These are phyloP conservation scores for Crocodylus rhombifer DNA, from an alignment of 2,797 vertebrate species.

Conservation along the genomic window DNA sequence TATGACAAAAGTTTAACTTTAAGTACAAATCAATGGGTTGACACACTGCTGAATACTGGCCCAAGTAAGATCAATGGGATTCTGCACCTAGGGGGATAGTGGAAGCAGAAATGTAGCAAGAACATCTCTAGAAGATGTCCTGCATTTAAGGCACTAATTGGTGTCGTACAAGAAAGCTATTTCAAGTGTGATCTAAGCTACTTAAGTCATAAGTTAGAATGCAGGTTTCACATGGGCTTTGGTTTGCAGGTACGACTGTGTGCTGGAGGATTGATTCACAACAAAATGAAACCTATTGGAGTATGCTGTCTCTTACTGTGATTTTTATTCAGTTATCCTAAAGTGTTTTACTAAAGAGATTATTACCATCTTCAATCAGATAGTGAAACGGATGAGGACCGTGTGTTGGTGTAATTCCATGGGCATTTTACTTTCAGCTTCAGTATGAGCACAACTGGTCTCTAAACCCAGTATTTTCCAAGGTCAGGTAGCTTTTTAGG, in stretches of 20 bases:
- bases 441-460: neutral
- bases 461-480: neutral
- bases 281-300: neutral
- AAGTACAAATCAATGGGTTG: neutral
- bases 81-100: neutral
- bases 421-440: neutral
- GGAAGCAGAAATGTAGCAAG: neutral
- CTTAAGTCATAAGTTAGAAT: neutral
- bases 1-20: neutral
- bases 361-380: neutral
- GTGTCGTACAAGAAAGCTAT: neutral
- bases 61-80: neutral
- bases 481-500: neutral
- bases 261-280: neutral
- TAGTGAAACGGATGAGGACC: neutral
- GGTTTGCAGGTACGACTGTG: neutral
- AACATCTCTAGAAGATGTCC: neutral
- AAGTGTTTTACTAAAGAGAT: neutral
- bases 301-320: neutral
- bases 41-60: neutral
- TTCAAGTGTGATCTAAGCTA: neutral
- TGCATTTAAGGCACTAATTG: neutral
- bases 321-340: too few species aligned
- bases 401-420: neutral
- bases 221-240: neutral